Base-by-base conservation (phyloP, 2,888 invertebrate species). In the Amphimallon solstitiale region DNA sequence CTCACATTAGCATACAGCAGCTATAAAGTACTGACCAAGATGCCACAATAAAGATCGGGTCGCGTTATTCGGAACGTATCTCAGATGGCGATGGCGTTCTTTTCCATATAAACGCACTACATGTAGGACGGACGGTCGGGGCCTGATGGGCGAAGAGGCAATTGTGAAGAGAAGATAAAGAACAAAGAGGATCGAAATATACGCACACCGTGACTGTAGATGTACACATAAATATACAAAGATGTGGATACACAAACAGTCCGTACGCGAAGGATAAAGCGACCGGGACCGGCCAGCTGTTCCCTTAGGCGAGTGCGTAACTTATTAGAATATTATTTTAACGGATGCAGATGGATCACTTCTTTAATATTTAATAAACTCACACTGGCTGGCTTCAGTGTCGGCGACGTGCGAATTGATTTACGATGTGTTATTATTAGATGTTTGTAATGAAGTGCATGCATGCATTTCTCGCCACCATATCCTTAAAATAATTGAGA, bases 1-100 rank as follows among this genome's bases (percentile, higher is more conserved):
- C 76, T 75, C 76, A 78, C 78, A 82, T 82, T 82, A 82, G 80
- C 82, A 82, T 82, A 80, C 78, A 72, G 75, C 77, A 73, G 79
- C 79, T 74, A 75, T 78, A 78, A 79, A 78, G 76, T 76, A 75
- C 72, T 70, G 71, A 65, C 68, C 70, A n/a, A n/a, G 71, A 69
- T 70, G 73, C 71, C 69, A 70, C 68, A 73, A 74, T 75, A 75
- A 75, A 73, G 73, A 74, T 71, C 72, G 70, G 72, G 72, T 72
- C 71, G 73, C 72, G 72, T 75, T 74, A 75, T 75, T 76, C 74
- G 72, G 65, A 70, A 79, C 77, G 73, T 73, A 75, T 76, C 72
- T 75, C 69, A 71, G 76, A 78, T 76, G 77, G 74, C 73, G 76
- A 78, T 76, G 77, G 74, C 73, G 76, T 73, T 73, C 68, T 71